Base-by-base conservation (phyloP, 2,113 vertebrate species). In the Sprattus sprattus region DNA sequence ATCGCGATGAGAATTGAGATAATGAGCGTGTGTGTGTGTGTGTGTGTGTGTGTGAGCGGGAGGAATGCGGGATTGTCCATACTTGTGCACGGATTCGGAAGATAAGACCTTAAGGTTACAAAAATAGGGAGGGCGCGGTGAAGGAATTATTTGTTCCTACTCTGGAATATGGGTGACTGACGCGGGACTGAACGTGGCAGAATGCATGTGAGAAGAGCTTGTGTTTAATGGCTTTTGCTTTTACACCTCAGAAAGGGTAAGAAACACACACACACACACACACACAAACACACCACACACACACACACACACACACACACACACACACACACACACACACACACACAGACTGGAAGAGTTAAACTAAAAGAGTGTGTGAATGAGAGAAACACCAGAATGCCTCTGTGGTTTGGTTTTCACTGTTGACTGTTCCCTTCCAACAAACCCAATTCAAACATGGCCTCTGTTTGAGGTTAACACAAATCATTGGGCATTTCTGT, bases 1-100 rank as follows among this genome's bases (percentile, higher is more conserved):
- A 85, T 50, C 82, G 80, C 28, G 71, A 83, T 20, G 81, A 28
- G 81, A 32, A 82, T 83, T 47, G 28, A 52, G 54, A 85, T 87
- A 85, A 87, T 82, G 81, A 82, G 39, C 49, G 75, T n/a, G n/a
- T n/a, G n/a, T n/a, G n/a, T n/a, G n/a, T n/a, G n/a, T n/a, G n/a
- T n/a, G n/a, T n/a, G n/a, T n/a, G n/a, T n/a, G n/a, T n/a, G n/a
- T n/a, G n/a, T n/a, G n/a, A n/a, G 39, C 49, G 75, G 1, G 86
- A 45, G 57, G 64, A 85, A 78, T 80, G 83, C 32, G 32, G 83
- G 54, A 82, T 25, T 82, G 60, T 49, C 81, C 32, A 25, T 85
- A 60, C 75, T 82, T 78, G 57, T 32, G 83, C 83, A 16, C 50
- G 28, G 39, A 45, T 52, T 39, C 22, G 18, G 15, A 28, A 75